A percentile compares a stretch with the other conserved stretches of the same genome.
These are phyloP conservation scores for Ochotona princeps DNA, from an alignment of 2,113 vertebrate species.

Conservation along the genomic window DNA sequence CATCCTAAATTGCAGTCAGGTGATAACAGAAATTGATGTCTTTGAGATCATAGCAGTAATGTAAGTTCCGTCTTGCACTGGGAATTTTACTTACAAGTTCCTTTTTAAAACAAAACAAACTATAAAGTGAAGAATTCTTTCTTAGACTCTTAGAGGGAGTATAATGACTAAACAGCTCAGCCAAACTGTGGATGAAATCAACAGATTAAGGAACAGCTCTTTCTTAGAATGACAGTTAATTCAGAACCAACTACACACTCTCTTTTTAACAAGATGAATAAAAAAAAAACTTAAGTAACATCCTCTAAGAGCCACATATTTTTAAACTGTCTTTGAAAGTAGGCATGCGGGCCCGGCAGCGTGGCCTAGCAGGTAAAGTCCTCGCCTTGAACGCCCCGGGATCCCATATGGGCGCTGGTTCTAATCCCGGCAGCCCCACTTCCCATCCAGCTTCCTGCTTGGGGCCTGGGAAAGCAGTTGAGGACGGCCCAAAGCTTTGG, in stretches of 20 bases:
- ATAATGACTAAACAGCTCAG: slow-evolving; percentile 46
- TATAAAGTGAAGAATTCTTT: slow-evolving; percentile 10
- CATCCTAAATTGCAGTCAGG: slow-evolving; percentile 75
- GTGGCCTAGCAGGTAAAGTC: no score
- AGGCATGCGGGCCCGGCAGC: no score
- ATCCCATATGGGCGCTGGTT: no score
- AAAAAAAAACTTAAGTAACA: neutral
- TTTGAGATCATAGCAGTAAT: slow-evolving; percentile 78
- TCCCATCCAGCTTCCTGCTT: no score
- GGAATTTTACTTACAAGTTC: slow-evolving; percentile 67
- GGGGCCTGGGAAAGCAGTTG: no score
- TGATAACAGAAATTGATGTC: slow-evolving; percentile 68
- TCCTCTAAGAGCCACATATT: neutral
- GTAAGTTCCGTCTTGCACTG: slow-evolving; percentile 63
- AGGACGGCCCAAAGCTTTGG: no score
- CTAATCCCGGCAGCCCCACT: no score
- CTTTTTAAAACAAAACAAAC: slow-evolving; percentile 69
- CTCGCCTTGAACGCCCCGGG: no score
- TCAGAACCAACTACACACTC: neutral
- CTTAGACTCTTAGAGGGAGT: slow-evolving; percentile 48
- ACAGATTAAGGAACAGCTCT: neutral
- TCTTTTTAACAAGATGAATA: slow-evolving; percentile 6
- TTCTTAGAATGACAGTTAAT: slow-evolving; percentile 8
- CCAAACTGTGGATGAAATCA: neutral
- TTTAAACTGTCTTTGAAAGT: neutral